Percentiles rank a stretch among this genome's conserved stretches.
phyloP scores from a whole-genome alignment of 1,140 invertebrate genomes.

The Drosophila yakuba region DNA sequence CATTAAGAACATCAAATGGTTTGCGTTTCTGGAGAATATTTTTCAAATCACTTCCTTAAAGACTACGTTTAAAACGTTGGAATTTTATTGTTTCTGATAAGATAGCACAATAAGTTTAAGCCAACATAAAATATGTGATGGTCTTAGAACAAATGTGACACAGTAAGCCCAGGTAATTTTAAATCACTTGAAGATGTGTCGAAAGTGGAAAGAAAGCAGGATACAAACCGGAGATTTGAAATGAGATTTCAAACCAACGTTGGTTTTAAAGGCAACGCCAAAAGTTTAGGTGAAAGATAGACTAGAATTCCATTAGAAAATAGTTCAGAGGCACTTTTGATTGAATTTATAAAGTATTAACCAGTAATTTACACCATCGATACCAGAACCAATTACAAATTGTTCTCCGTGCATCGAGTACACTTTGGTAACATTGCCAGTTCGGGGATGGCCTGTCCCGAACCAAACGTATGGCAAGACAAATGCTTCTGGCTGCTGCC shows the following conservation, averaged over 20 bases:
- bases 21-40: no score
- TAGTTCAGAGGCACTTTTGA: not conserved
- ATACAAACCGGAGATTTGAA: no score
- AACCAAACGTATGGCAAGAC: conserved; percentile 64
- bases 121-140: not conserved
- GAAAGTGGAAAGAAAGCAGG: not conserved
- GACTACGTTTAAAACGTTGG: no score
- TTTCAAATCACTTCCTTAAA: no score
- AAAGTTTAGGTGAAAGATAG: not conserved
- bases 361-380: not conserved
- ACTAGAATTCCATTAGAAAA: not conserved
- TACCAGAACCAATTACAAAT: conserved; percentile 4
- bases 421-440: conserved; percentile 30
- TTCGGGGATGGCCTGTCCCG: conserved; percentile 16
- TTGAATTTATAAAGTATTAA: not conserved
- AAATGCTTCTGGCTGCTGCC: conserved; percentile 74
- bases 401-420: conserved; percentile 11
- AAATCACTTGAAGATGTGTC: not conserved
- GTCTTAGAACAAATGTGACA: not conserved
- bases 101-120: not conserved
- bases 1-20: no score
- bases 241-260: no score
- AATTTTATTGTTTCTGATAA: not conserved
- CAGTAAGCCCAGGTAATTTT: not conserved
- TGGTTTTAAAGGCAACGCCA: no score